Evolutionary conservation across 2,113 vertebrate species (phyloP).

Genomic region (Aptenodytes forsteri): DNA sequence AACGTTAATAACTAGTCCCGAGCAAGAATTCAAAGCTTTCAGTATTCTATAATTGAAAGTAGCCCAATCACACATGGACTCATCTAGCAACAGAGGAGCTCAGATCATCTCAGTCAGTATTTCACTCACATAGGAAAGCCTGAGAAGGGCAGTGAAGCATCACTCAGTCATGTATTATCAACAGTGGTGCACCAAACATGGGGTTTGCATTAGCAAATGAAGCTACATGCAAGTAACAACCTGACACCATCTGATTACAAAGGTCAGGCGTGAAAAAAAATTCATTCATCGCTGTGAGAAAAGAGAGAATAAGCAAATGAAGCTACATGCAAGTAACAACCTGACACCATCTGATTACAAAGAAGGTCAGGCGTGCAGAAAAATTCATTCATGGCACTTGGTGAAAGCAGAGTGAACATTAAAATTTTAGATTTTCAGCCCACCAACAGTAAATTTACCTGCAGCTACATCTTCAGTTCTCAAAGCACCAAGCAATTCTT

Average conservation of each 20-base stretch:
- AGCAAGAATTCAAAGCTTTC: conserved; percentile 66
- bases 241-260: conserved; percentile 25
- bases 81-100: conserved; percentile 16
- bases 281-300: no score
- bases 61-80: conserved; percentile 28
- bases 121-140: conserved; percentile 30
- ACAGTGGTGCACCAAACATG: background rate
- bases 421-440: conserved; percentile 21
- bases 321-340: conserved; percentile 1
- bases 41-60: conserved; percentile 71
- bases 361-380: conserved; percentile 53
- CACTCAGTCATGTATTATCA: background rate
- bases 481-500: background rate
- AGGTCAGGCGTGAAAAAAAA: conserved; percentile 56
- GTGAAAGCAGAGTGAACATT: conserved; percentile 35
- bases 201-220: conserved; percentile 39
- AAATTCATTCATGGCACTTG: conserved; percentile 2
- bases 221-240: conserved; percentile 1
- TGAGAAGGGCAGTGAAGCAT: background rate
- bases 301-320: no score
- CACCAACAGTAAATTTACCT: conserved; percentile 40
- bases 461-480: background rate
- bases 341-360: conserved; percentile 33
- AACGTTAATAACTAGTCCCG: conserved; percentile 62
- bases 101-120: conserved; percentile 48